These are phyloP conservation scores for Willowsia nigromaculata DNA, from an alignment of 2,888 invertebrate species.

Conservation along the genomic window DNA sequence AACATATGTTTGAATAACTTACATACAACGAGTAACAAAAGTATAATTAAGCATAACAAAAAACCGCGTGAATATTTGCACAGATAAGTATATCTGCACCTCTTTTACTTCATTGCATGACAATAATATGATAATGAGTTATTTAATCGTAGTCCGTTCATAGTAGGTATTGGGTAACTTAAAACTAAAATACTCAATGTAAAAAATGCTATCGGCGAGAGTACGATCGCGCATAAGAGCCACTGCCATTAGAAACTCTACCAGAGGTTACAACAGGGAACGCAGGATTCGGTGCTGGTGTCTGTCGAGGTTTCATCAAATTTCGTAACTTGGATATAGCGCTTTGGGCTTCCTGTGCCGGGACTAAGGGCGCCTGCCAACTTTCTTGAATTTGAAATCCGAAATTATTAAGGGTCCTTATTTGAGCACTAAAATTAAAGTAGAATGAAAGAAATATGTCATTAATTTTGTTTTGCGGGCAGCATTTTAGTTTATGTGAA, in stretches of 20 bases:
- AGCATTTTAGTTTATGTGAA: too few species aligned
- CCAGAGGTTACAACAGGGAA: not conserved
- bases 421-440: conserved; percentile 71
- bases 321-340: conserved; percentile 58
- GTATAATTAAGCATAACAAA: not conserved
- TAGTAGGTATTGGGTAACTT: not conserved
- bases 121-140: not conserved
- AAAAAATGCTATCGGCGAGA: conserved; percentile 30
- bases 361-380: conserved; percentile 75
- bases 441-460: not conserved
- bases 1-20: not conserved
- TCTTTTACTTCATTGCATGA: too few species aligned
- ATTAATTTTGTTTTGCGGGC: too few species aligned
- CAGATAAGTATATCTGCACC: not conserved
- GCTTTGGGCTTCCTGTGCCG: conserved; percentile 60
- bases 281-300: not conserved
- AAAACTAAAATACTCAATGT: not conserved
- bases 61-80: not conserved
- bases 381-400: conserved; percentile 70
- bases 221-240: conserved; percentile 1
- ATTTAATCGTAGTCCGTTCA: conserved; percentile 4
- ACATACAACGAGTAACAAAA: not conserved
- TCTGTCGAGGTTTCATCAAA: conserved; percentile 59
- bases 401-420: conserved; percentile 68
- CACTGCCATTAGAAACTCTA: conserved; percentile 44